Base-by-base conservation (phyloP, 2,888 invertebrate genomes). In the Drosophila mettleri region DNA sequence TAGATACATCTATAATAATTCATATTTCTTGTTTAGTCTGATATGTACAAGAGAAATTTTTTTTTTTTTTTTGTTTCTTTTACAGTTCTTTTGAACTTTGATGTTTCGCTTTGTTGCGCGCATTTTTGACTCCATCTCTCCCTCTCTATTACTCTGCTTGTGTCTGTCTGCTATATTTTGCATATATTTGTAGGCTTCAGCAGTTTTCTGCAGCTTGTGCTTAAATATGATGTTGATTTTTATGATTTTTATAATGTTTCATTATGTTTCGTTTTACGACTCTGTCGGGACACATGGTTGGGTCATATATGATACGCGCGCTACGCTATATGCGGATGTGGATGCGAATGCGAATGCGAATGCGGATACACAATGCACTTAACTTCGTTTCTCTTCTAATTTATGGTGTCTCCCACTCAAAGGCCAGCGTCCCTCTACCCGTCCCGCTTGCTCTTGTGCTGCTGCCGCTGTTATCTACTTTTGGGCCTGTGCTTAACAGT, bases 171-270 rank as follows among this genome's bases (percentile, higher is more conserved):
- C 55, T 51, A 24, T 54, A 36, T 51, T 74, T 69, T 70, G 80
- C 78, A 74, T 77, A 80, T 77, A 41, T 76, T 65, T 39, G 74
- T 65, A 54, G 55, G 48, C 59, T 70, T 72, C 60, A 64, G 73
- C 66, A 62, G 39, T 53, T 66, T 69, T 31, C 20, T 14, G 70
- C 64, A 67, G 76, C 66, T 64, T 69, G 59, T 79, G 88, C 85
- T 85, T 86, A 86, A 87, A 87, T 86, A 79, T 86, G 86, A 86
- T 87, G 87, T 82, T 85, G 84, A 85, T 86, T 86, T 85, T 85
- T 87, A 87, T 87, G 87, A 86, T 87, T 86, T 85, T 86, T 87
- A 83, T 86, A 83, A 87, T 86, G 85, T 87, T 86, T 87, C 85
- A 86, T 86, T 88, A 86, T 87, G 88, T 77, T 87, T 74, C 79